Conservation (phyloP, 1,140 invertebrate species). For the Brachionus manjavacas region DNA sequence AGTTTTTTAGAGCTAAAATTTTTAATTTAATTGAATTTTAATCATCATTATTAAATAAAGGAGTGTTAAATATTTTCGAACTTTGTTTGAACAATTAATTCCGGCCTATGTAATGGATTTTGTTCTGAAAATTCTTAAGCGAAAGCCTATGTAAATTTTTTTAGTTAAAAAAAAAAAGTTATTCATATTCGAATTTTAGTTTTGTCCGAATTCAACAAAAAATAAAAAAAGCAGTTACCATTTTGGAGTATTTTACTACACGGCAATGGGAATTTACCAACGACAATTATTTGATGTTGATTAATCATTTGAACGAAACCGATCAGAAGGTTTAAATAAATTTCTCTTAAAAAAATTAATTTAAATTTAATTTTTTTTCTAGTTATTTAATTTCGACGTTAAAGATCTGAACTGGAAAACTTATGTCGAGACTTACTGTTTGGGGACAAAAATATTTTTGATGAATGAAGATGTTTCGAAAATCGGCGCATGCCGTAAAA, state of each 20-base stretch:
- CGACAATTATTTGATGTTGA: constrained; percentile 67
- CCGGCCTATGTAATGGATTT: constrained; percentile 55
- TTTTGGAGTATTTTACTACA: constrained; percentile 71
- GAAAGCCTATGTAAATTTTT: constrained; percentile 45
- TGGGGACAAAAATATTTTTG: constrained; percentile 52
- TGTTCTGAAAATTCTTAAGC: constrained; percentile 49
- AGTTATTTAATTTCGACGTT: constrained; percentile 52
- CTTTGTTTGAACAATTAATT: constrained; percentile 51
- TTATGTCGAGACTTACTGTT: constrained; percentile 53
- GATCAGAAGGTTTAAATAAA: constrained; percentile 44
- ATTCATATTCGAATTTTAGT: constrained; percentile 56
- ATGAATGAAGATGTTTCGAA: constrained; percentile 52
- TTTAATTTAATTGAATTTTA: background rate
- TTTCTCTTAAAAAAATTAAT: background rate
- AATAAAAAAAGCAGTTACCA: constrained; percentile 70
- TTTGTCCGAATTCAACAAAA: constrained; percentile 73
- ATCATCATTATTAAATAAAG: constrained; percentile 22
- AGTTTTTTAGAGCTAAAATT: background rate
- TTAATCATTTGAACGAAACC: constrained; percentile 56
- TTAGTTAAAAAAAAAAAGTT: background rate
- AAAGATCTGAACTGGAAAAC: constrained; percentile 50
- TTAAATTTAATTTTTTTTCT: background rate
- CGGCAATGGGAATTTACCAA: constrained; percentile 77
- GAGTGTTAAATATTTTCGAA: constrained; percentile 46
- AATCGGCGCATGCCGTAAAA: background rate